Base-by-base conservation (phyloP, 2,797 vertebrate genomes). In the Danio aesculapii region DNA sequence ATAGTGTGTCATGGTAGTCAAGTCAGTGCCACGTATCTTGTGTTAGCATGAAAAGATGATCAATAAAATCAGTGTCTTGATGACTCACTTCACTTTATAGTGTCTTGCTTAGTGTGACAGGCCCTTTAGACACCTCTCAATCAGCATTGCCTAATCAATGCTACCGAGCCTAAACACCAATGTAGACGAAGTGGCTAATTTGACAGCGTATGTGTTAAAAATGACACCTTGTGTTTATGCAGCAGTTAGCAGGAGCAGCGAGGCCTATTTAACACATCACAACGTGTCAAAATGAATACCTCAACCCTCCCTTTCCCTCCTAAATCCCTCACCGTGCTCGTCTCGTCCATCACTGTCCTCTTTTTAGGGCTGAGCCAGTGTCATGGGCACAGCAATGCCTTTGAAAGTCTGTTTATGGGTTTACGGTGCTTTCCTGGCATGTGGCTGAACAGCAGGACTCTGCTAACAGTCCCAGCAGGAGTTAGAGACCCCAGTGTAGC, bases 371-470 rank as follows among this genome's bases (percentile, higher is more conserved):
- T 81, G 75, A 79, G 67, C 49, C 77, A n/a, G 84, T 86, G 88
- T 86, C 90, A 88, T 89, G 87, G 86, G 89, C 91, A 90, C 89
- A 88, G 90, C 88, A 88, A 87, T 90, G 91, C 89, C 90, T 94
- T 93, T 95, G 94, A 95, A 95, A 92, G 87, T 77, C 88, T 88
- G 92, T 95, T 95, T 95, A 92, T 94, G 88, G 91, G 90, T 92
- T 93, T 92, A 91, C 88, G 91, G 91, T 90, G 91, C 89, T 90
- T 92, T 92, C 91, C 90, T 88, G 90, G 84, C 88, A 89, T 91
- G 89, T 88, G 89, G 90, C 81, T 84, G 84, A 90, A 89, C 93
- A 90, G 92, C 91, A 90, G 89, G 92, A 90, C 84, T 92, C 71
- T 91, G 89, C 94, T 95, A 95, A 95, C 94, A 92, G 94, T 91